A percentile compares a stretch with the other conserved stretches of the same genome.
These are phyloP conservation scores for Cheirogaleus medius DNA, from an alignment of 2,113 vertebrate species.

Conservation along the genomic window DNA sequence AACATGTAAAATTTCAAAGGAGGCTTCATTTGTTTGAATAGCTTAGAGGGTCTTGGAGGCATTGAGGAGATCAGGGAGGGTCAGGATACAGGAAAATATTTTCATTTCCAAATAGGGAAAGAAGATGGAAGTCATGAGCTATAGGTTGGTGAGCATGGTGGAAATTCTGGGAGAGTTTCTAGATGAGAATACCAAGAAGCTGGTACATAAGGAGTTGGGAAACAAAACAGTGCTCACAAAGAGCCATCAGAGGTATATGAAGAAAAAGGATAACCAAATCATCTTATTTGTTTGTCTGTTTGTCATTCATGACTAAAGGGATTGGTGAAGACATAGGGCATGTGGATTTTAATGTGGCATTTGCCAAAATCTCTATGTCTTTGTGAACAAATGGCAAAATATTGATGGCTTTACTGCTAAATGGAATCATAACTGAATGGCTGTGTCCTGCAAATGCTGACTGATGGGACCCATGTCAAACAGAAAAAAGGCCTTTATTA, in stretches of 20 bases:
- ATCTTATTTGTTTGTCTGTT: not conserved
- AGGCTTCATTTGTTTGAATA: not conserved
- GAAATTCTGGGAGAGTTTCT: not conserved
- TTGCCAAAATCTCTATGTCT: not conserved
- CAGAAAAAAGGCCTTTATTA: not conserved
- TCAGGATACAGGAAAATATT: not conserved
- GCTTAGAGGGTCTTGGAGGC: not conserved
- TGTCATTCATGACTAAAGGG: not conserved
- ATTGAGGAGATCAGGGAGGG: no score
- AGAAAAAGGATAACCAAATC: not conserved
- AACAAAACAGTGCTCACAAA: not conserved
- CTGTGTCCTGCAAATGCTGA: not conserved
- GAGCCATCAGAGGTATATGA: not conserved
- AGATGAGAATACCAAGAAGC: not conserved
- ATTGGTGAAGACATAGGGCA: not conserved
- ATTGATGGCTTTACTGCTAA: not conserved
- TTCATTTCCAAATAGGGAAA: not conserved
- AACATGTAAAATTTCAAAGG: not conserved
- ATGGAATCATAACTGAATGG: not conserved
- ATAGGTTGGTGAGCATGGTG: not conserved
- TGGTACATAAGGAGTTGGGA: not conserved
- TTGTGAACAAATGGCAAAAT: not conserved
- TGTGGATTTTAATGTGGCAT: not conserved
- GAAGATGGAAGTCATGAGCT: not conserved
- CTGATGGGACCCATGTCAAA: not conserved